Percentiles rank a stretch among this genome's conserved stretches.
These are phyloP conservation scores for Hyphantria cunea DNA, from an alignment of 1,140 invertebrate genomes.

Conservation along the genomic window DNA sequence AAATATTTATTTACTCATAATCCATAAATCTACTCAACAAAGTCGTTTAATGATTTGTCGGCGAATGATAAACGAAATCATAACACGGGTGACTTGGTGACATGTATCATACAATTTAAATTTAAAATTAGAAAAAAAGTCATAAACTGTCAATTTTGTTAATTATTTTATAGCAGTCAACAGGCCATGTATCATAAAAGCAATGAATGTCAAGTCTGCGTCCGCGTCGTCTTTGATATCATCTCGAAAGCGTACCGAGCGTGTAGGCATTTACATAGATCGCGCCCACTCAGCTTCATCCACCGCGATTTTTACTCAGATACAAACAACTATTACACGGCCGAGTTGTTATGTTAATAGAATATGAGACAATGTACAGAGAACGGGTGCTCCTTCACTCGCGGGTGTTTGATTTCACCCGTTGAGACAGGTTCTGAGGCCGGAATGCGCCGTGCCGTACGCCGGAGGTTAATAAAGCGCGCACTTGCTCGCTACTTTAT, in stretches of 20 bases:
- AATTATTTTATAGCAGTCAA: conserved; percentile 22
- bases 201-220: conserved; percentile 62
- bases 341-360: conserved; percentile 60
- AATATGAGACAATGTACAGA: conserved; percentile 52
- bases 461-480: conserved; percentile 72
- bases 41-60: too few relatives aligned
- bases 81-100: too few relatives aligned
- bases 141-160: conserved; percentile 9
- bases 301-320: conserved; percentile 57
- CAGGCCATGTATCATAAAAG: conserved; percentile 32
- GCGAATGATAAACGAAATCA: too few relatives aligned
- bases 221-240: conserved; percentile 63
- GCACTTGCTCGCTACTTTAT: conserved; percentile 74
- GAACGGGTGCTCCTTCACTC: conserved; percentile 50
- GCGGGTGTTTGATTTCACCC: conserved; percentile 60
- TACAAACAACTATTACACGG: conserved; percentile 68
- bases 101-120: not conserved
- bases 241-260: conserved; percentile 71
- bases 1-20: too few relatives aligned
- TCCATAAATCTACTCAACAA: too few relatives aligned
- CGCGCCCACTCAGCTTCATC: conserved; percentile 54
- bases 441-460: conserved; percentile 60
- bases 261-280: conserved; percentile 73
- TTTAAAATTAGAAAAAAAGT: conserved; percentile 15
- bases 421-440: conserved; percentile 66